phyloP scores from a whole-genome alignment of 2,888 invertebrate species.

The Limnephilus marmoratus region DNA sequence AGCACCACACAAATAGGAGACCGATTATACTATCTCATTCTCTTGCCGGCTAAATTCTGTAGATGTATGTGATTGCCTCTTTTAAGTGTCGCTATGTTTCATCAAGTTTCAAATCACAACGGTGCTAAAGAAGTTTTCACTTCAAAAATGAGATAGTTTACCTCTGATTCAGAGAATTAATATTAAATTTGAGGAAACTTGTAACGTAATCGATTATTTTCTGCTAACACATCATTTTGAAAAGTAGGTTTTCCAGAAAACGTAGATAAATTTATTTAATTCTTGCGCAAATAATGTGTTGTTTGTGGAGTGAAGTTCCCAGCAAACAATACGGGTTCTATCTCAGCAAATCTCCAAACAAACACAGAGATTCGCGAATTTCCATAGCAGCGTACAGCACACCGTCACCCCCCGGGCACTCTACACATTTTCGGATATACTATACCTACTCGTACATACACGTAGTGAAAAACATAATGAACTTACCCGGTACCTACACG shows the following conservation, averaged over 20 bases:
- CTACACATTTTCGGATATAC: neutral
- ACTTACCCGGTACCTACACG: neutral
- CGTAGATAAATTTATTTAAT: neutral
- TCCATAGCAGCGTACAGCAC: neutral
- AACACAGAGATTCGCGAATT: neutral
- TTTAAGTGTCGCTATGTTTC: too few relatives aligned
- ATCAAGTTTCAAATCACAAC: too few relatives aligned
- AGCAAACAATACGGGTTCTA: neutral
- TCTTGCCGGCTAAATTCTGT: too few relatives aligned
- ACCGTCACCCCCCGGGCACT: neutral
- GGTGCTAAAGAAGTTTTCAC: too few relatives aligned
- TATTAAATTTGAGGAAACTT: neutral
- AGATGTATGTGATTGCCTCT: too few relatives aligned
- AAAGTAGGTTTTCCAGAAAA: neutral
- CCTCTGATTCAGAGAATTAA: too few relatives aligned
- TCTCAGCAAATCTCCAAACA: neutral
- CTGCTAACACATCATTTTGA: neutral
- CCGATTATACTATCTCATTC: too few relatives aligned
- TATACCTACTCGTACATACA: neutral
- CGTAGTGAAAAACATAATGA: neutral
- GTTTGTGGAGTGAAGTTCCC: neutral
- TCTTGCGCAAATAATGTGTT: neutral
- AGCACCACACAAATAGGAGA: too few relatives aligned
- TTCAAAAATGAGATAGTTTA: too few relatives aligned
- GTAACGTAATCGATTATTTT: neutral